Percentiles rank a stretch among this genome's conserved stretches.
Evolutionary conservation across 2,888 invertebrate species (phyloP).

Genomic region (Lypha dubia): DNA sequence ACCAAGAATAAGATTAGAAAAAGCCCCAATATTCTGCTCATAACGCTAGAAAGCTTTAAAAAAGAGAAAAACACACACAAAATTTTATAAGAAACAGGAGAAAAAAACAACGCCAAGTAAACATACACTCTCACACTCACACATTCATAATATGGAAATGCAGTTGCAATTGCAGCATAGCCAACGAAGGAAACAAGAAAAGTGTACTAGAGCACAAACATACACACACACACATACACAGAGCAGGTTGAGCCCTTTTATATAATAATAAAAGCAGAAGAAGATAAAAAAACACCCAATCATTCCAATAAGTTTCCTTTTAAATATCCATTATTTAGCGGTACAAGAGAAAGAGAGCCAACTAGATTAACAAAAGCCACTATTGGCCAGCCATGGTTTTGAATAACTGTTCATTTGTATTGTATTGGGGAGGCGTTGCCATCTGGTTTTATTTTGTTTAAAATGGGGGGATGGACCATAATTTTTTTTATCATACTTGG

Average conservation of each 20-base stretch:
- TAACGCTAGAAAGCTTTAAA: constrained; percentile 26
- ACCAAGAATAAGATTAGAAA: neutral
- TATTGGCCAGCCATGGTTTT: constrained; percentile 17
- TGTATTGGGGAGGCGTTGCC: constrained; percentile 39
- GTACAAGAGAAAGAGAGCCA: constrained; percentile 26
- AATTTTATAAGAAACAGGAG: neutral
- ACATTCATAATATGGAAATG: neutral
- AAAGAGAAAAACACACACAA: neutral
- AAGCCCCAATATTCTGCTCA: neutral
- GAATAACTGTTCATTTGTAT: constrained; percentile 7
- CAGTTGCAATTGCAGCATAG: constrained; percentile 55
- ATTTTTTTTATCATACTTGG: neutral
- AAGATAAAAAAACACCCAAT: too few species aligned
- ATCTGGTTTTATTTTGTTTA: constrained; percentile 14
- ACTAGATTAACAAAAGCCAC: neutral
- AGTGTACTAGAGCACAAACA: constrained; percentile 6
- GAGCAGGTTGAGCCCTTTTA: constrained; percentile 45
- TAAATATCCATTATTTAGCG: neutral
- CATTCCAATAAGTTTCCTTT: neutral
- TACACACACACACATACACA: constrained; percentile 1
- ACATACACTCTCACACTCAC: too few species aligned
- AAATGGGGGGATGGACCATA: constrained; percentile 24
- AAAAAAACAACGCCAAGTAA: constrained; percentile 24
- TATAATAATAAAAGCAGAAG: neutral
- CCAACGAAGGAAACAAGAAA: constrained; percentile 20